These are phyloP conservation scores for Sebastes fasciatus DNA, from an alignment of 2,113 vertebrate species.

Conservation along the genomic window DNA sequence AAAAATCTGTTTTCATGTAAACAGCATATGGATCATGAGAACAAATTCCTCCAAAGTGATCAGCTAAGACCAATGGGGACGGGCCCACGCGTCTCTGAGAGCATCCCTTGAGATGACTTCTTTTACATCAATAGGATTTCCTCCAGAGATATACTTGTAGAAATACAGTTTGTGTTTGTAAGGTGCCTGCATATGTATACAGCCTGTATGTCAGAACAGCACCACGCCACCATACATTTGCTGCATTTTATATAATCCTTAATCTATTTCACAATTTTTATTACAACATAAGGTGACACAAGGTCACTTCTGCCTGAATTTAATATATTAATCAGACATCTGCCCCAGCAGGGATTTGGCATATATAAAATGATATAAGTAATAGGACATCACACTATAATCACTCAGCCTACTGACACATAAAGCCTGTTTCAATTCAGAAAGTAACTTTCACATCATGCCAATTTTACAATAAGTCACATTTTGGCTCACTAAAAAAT, in stretches of 20 bases:
- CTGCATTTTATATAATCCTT: not conserved
- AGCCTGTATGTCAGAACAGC: not conserved
- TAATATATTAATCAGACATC: constrained; percentile 6
- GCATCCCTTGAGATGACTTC: constrained; percentile 1
- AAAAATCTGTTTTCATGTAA: constrained; percentile 69
- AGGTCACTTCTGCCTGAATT: constrained; percentile 27
- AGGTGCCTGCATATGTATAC: not conserved
- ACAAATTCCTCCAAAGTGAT: constrained; percentile 67
- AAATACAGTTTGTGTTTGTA: not conserved
- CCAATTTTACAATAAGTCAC: not conserved
- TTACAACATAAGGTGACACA: constrained; percentile 5
- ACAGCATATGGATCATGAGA: constrained; percentile 57
- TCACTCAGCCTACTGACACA: not conserved
- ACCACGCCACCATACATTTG: not conserved
- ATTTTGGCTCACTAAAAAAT: not conserved
- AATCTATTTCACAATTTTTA: constrained; percentile 3
- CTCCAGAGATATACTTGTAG: not conserved
- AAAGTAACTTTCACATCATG: not conserved
- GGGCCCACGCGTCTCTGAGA: constrained; percentile 14
- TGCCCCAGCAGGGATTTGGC: constrained; percentile 20
- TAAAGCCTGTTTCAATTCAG: not conserved
- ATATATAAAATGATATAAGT: not conserved
- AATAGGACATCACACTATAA: not conserved
- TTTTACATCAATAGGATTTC: not conserved
- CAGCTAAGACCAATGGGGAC: constrained; percentile 11